A percentile compares a stretch with the other conserved stretches of the same genome.
phyloP scores from a whole-genome alignment of 2,797 vertebrate species.

The Falco cherrug region DNA sequence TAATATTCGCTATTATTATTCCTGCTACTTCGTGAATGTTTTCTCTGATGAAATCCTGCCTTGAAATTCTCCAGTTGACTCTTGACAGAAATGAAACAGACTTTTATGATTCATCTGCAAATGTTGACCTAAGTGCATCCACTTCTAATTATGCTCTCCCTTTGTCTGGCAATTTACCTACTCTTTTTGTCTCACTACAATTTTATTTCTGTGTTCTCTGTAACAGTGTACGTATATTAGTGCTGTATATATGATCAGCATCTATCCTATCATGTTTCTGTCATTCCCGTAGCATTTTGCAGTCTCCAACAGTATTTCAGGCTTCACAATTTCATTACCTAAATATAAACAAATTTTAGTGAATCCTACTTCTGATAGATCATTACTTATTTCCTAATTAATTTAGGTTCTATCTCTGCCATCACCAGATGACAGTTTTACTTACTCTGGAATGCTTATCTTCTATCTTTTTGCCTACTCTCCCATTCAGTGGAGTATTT shows the following conservation, averaged over 20 bases:
- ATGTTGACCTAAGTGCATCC: background rate
- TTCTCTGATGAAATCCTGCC: background rate
- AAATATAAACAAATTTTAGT: background rate
- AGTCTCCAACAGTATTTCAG: background rate
- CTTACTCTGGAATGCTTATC: background rate
- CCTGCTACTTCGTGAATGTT: background rate
- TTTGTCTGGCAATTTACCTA: background rate
- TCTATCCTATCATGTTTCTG: background rate
- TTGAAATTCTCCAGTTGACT: background rate
- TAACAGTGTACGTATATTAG: background rate
- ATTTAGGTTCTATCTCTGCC: background rate
- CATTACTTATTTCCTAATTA: background rate
- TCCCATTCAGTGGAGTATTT: background rate
- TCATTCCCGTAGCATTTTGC: background rate
- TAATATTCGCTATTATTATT: background rate
- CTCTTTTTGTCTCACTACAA: background rate
- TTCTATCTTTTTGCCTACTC: background rate
- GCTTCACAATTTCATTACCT: background rate
- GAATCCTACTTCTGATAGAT: background rate
- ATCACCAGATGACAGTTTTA: background rate
- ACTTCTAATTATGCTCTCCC: background rate
- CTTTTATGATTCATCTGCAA: background rate
- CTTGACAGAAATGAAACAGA: background rate
- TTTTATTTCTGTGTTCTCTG: background rate
- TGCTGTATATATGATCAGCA: background rate